Evolutionary conservation across 2,797 vertebrate genomes (phyloP).

Genomic region (Clarias fuscus): DNA sequence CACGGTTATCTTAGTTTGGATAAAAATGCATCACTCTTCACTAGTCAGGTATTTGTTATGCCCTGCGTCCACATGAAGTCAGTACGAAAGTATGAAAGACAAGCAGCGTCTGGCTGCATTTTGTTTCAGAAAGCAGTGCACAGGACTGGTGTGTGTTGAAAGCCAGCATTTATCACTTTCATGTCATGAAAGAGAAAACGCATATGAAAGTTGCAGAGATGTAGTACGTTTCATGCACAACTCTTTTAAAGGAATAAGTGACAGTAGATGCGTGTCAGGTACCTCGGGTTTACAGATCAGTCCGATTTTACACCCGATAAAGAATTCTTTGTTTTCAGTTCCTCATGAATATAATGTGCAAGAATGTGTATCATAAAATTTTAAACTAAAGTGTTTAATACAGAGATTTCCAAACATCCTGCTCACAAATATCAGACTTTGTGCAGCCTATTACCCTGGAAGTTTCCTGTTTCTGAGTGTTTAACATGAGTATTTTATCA

Average conservation of each 20-base stretch:
- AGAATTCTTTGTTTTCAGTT: too few relatives aligned
- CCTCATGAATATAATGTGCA: too few relatives aligned
- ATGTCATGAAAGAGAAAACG: not conserved
- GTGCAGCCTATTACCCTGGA: too few relatives aligned
- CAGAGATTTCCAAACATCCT: too few relatives aligned
- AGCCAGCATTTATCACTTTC: not conserved
- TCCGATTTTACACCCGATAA: not conserved
- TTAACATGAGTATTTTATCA: too few relatives aligned
- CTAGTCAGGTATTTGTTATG: not conserved
- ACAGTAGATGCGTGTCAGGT: not conserved
- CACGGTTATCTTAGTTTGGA: not conserved
- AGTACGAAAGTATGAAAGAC: not conserved
- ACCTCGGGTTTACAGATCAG: not conserved
- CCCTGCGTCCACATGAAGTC: not conserved
- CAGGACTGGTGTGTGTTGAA: not conserved
- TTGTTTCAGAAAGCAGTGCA: not conserved
- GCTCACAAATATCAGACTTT: too few relatives aligned
- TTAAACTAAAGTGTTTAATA: too few relatives aligned
- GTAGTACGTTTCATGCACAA: not conserved
- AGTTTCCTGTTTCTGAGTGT: too few relatives aligned
- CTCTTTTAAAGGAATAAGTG: not conserved
- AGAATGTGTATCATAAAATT: too few relatives aligned
- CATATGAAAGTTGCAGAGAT: not conserved
- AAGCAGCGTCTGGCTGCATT: not conserved
- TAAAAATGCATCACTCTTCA: not conserved